phyloP scores from a whole-genome alignment of 2,113 vertebrate species.

The Stercorarius parasiticus region DNA sequence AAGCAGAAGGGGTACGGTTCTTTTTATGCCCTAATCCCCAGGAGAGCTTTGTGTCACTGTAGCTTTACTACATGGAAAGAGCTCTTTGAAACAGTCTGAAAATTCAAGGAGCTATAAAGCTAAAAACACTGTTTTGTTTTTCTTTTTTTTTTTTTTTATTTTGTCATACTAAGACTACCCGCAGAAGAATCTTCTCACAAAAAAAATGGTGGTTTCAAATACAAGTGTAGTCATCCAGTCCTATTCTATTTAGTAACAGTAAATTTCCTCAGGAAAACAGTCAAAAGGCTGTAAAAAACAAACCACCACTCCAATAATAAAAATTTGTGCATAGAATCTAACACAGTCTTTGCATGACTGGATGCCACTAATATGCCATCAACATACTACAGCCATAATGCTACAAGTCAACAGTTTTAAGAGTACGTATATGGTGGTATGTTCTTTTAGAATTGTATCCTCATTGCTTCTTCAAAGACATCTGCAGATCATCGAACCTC shows the following conservation, averaged over 20 bases:
- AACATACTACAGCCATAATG: slow-evolving; percentile 54
- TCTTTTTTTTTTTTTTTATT: background rate
- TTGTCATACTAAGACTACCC: slow-evolving; percentile 11
- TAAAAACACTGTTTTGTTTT: slow-evolving; percentile 15
- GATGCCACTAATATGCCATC: slow-evolving; percentile 48
- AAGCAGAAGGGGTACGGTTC: slow-evolving; percentile 24
- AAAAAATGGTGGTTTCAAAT: slow-evolving; percentile 57
- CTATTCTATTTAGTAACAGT: slow-evolving; percentile 34
- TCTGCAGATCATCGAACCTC: slow-evolving; percentile 14
- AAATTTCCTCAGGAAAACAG: slow-evolving; percentile 57
- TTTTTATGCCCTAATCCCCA: slow-evolving; percentile 4
- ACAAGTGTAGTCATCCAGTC: slow-evolving; percentile 6
- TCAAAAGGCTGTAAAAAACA: slow-evolving; percentile 56
- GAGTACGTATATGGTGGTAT: slow-evolving; percentile 49
- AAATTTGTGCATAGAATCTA: slow-evolving; percentile 67
- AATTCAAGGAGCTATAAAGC: slow-evolving; percentile 59
- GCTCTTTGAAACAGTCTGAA: slow-evolving; percentile 54
- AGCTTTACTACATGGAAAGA: slow-evolving; percentile 11
- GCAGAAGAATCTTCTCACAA: slow-evolving; percentile 24
- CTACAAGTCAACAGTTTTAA: slow-evolving; percentile 52
- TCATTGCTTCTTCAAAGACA: slow-evolving; percentile 61
- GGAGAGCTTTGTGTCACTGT: slow-evolving; percentile 27
- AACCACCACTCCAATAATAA: slow-evolving; percentile 29
- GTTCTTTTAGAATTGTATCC: slow-evolving; percentile 55
- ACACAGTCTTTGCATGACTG: slow-evolving; percentile 54